Conservation (phyloP, 2,797 vertebrate genomes). For the Clarias fuscus region DNA sequence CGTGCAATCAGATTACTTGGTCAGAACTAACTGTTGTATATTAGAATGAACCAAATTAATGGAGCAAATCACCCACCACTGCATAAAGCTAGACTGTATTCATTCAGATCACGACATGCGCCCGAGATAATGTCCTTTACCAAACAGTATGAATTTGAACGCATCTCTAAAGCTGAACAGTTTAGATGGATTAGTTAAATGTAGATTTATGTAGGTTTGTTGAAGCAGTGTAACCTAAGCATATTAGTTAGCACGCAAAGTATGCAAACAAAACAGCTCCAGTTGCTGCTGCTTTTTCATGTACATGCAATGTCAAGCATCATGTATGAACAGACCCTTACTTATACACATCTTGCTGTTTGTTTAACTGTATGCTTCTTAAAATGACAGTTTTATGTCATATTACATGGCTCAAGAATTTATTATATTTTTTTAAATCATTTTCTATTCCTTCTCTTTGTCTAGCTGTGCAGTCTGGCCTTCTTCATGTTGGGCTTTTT, state of each 20-base stretch:
- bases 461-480: constrained; percentile 50
- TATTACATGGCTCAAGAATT: background rate
- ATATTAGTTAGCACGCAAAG: background rate
- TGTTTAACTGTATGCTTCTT: background rate
- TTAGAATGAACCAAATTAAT: too few species aligned
- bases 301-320: too few species aligned
- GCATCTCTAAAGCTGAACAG: background rate
- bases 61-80: too few species aligned
- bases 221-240: background rate
- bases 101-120: too few species aligned
- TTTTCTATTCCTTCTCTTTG: background rate
- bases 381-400: background rate
- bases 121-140: too few species aligned
- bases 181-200: background rate
- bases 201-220: background rate
- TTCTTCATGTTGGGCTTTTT: too few species aligned
- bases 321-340: background rate
- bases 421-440: background rate
- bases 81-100: too few species aligned
- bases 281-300: too few species aligned
- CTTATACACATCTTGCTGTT: background rate
- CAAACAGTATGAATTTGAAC: too few species aligned
- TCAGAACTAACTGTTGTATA: too few species aligned
- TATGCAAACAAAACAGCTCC: background rate
- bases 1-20: too few species aligned